phyloP scores from a whole-genome alignment of 2,888 invertebrate genomes.

The Corythucha ciliata region DNA sequence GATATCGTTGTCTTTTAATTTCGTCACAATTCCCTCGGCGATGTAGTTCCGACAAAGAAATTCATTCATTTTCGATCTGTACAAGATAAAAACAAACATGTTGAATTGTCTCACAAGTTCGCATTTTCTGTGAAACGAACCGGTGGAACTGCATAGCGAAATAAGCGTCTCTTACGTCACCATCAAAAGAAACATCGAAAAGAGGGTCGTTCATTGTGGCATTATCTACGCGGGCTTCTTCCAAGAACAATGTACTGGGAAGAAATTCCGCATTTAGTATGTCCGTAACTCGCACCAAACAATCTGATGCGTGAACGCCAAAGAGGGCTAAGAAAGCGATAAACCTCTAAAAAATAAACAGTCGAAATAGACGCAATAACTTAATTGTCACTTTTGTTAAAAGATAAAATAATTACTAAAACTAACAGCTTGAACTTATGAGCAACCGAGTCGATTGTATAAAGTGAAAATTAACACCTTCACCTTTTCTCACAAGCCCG shows the following conservation, averaged over 20 bases:
- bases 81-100: neutral
- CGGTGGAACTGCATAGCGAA: constrained; percentile 31
- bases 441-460: too few species aligned
- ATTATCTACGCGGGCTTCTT: constrained; percentile 25
- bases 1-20: constrained; percentile 43
- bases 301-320: too few species aligned
- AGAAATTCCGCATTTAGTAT: constrained; percentile 28
- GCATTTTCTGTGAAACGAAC: constrained; percentile 15
- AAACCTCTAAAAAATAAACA: too few species aligned
- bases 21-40: constrained; percentile 60
- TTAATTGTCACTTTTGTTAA: too few species aligned
- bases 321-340: too few species aligned
- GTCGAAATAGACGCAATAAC: too few species aligned
- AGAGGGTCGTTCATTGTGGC: constrained; percentile 6
- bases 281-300: constrained; percentile 22
- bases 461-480: too few species aligned
- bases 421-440: too few species aligned
- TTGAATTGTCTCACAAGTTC: neutral
- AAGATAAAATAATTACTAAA: too few species aligned
- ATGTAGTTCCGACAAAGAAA: constrained; percentile 65
- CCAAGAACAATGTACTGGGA: constrained; percentile 27
- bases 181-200: constrained; percentile 18
- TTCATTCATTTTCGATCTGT: constrained; percentile 57
- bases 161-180: constrained; percentile 28
- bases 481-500: too few species aligned